A percentile compares a stretch with the other conserved stretches of the same genome.
phyloP scores from a whole-genome alignment of 2,888 invertebrate species.

The Drosophila kambysellisi region DNA sequence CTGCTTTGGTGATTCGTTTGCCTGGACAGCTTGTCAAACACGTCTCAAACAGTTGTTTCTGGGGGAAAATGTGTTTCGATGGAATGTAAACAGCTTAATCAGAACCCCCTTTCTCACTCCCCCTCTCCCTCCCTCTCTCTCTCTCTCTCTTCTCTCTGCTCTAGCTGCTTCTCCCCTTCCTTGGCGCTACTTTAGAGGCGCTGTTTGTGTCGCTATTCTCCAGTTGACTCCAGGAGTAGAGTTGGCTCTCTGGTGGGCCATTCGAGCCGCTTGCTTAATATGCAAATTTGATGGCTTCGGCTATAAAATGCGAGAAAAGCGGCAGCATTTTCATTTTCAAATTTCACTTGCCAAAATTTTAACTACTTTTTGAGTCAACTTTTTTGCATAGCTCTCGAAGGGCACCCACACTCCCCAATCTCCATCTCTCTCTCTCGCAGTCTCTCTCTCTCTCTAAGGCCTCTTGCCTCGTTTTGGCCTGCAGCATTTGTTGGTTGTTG shows the following conservation, averaged over 20 bases:
- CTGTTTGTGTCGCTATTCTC: conserved; percentile 37
- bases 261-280: conserved; percentile 67
- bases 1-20: not conserved
- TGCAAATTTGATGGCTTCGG: conserved; percentile 73
- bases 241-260: conserved; percentile 37
- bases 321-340: conserved; percentile 71
- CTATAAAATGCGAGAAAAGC: conserved; percentile 59
- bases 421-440: not conserved
- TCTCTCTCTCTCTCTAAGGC: not conserved
- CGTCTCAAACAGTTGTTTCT: not conserved
- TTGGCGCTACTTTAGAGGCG: not conserved
- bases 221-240: conserved; percentile 10
- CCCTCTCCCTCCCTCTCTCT: not conserved
- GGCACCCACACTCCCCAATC: conserved; percentile 12
- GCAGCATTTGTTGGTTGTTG: conserved; percentile 41
- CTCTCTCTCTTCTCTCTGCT: not conserved
- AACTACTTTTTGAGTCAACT: conserved; percentile 69
- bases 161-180: not conserved
- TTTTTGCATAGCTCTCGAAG: conserved; percentile 43
- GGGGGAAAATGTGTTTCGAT: no score
- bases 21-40: not conserved
- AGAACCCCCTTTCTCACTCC: not conserved
- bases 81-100: not conserved
- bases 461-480: conserved; percentile 38
- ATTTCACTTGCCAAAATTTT: conserved; percentile 77